Evolutionary conservation across 1,140 invertebrate species (phyloP).

Genomic region (Apis florea): DNA sequence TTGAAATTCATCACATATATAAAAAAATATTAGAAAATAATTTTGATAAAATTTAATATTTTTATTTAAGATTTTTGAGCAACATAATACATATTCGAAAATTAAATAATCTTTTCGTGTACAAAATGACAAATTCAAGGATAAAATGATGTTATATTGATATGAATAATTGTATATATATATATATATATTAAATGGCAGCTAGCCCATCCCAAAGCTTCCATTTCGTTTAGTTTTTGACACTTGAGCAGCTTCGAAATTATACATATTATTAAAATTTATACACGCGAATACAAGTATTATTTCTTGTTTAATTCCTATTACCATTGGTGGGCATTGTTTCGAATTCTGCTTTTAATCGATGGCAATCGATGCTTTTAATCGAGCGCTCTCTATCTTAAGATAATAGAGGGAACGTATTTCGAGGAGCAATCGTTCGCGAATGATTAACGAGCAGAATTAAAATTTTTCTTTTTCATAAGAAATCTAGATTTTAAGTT

Average conservation of each 20-base stretch:
- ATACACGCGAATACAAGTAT: background rate
- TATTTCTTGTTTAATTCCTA: constrained; percentile 18
- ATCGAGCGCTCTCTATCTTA: background rate
- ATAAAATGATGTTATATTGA: too few species aligned
- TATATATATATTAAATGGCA: background rate
- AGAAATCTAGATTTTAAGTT: background rate
- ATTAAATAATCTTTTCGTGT: too few species aligned
- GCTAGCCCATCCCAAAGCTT: background rate
- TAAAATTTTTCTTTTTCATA: background rate
- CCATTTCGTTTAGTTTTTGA: constrained; percentile 3
- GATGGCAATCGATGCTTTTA: background rate
- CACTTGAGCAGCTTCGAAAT: constrained; percentile 24
- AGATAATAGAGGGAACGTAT: background rate
- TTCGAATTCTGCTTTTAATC: constrained; percentile 16
- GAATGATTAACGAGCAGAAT: background rate
- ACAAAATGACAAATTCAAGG: too few species aligned
- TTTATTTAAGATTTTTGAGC: too few species aligned
- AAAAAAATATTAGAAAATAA: too few species aligned
- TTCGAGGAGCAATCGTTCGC: background rate
- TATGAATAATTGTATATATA: background rate
- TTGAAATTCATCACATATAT: too few species aligned
- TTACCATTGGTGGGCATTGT: constrained; percentile 17
- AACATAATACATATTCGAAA: too few species aligned
- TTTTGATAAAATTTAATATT: too few species aligned
- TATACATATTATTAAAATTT: background rate